Evolutionary conservation across 2,113 vertebrate species (phyloP).

Genomic region (Oxyruncus cristatus): DNA sequence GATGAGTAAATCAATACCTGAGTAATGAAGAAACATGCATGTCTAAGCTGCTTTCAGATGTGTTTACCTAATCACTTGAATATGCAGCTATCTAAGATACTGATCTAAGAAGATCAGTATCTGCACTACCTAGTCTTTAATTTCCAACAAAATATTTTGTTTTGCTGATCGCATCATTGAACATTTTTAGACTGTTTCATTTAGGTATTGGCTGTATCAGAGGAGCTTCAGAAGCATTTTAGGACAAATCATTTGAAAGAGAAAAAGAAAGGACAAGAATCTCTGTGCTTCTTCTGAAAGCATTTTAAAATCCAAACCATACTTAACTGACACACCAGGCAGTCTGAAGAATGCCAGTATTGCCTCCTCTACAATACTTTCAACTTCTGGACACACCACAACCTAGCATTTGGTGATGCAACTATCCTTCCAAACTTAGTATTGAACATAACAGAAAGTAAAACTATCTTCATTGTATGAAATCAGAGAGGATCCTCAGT

Average conservation of each 20-base stretch:
- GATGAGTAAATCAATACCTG: background rate
- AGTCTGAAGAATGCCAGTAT: background rate
- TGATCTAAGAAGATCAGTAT: background rate
- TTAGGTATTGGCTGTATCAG: background rate
- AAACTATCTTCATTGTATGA: background rate
- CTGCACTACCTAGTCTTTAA: background rate
- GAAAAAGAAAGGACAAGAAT: background rate
- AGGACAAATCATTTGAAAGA: background rate
- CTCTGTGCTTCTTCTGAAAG: background rate
- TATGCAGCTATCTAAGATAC: background rate
- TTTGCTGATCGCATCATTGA: background rate
- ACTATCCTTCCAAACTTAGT: background rate
- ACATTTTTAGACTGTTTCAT: background rate
- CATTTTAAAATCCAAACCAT: background rate
- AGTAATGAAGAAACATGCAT: background rate
- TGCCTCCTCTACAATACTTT: background rate
- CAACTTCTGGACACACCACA: background rate
- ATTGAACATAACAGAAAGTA: background rate
- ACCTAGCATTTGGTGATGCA: background rate
- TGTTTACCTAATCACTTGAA: background rate
- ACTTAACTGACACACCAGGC: background rate
- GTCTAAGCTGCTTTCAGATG: background rate
- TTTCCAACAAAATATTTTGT: background rate
- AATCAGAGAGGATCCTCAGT: background rate
- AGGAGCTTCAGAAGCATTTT: background rate